Base-by-base conservation (phyloP, 2,888 invertebrate genomes). In the Nasonovia ribisnigri region DNA sequence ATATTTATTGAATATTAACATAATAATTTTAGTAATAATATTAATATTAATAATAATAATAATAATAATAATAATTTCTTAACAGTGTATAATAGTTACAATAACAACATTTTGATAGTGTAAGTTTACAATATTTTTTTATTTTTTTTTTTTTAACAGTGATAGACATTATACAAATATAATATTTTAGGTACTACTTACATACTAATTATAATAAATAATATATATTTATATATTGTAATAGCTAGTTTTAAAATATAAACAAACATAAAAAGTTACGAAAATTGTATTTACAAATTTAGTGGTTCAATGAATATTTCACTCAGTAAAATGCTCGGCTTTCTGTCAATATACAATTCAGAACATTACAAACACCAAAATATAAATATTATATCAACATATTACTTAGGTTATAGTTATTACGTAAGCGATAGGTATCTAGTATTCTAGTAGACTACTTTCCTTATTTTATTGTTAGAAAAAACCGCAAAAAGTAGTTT, bases 1-100 rank as follows among this genome's bases (percentile, higher is more conserved):
- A 93, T 93, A 93, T 93, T 93, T 93, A 93, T 93, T 93, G 86
- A 86, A 90, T 90, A 86, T 90, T 86, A 90, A 90, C 90, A 90
- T 93, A 88, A 90, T 92, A 51, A 88, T 77, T 43, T 29, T 92
- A 88, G 42, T 93, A 46, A 89, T 92, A 92, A 67, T 92, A 51
- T 5, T 77, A 84, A 26, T 84, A 84, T 13, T 54, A 11, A 77
- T 88, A 89, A 46, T 90, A 67, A 67, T 90, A 89, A 88, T 57
- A 91, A 91, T 91, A 54, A 91, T 92, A 87, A 88, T 92, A 67
- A 88, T 92, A 88, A 89, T 90, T 86, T 84, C 36, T 90, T 90
- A 90, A 93, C 93, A 93, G 86, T 93, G 54, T 93, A 86, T 43
- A 84, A 84, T 93, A 84, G 84, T 90, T 93, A 93, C 93, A 87